phyloP scores from a whole-genome alignment of 2,797 vertebrate genomes.

The Xerus rutilus region DNA sequence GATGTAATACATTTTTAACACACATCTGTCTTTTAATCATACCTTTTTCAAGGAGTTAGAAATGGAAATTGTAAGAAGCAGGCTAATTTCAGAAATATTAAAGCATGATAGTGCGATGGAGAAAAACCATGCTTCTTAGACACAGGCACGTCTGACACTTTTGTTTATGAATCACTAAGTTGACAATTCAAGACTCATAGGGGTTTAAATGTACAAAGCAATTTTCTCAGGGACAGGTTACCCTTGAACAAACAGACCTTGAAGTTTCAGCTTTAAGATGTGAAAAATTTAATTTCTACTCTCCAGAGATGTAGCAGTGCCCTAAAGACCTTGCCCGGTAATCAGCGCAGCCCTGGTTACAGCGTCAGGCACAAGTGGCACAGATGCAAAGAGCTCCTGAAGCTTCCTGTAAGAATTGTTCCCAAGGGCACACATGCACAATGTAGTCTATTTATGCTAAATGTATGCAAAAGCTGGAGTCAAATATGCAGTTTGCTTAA shows the following conservation, averaged over 20 bases:
- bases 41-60: neutral
- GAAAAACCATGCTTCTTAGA: neutral
- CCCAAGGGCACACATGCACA: neutral
- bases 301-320: neutral
- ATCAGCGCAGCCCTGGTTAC: neutral
- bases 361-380: neutral
- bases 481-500: conserved; percentile 75
- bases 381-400: neutral
- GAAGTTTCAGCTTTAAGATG: conserved; percentile 54
- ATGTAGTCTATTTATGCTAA: conserved; percentile 71
- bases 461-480: conserved; percentile 50
- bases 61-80: neutral
- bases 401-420: conserved; percentile 18
- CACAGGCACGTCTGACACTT: neutral
- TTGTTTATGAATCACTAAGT: conserved; percentile 52
- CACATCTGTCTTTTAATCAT: neutral
- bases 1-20: neutral
- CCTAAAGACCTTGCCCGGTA: conserved; percentile 31
- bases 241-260: conserved; percentile 67
- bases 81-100: conserved; percentile 1
- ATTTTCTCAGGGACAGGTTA: conserved; percentile 70
- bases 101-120: neutral
- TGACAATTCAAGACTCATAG: neutral
- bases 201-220: neutral
- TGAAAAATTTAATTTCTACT: conserved; percentile 65